These are phyloP conservation scores for Drosophila pandora DNA, from an alignment of 1,140 invertebrate genomes.

Conservation along the genomic window DNA sequence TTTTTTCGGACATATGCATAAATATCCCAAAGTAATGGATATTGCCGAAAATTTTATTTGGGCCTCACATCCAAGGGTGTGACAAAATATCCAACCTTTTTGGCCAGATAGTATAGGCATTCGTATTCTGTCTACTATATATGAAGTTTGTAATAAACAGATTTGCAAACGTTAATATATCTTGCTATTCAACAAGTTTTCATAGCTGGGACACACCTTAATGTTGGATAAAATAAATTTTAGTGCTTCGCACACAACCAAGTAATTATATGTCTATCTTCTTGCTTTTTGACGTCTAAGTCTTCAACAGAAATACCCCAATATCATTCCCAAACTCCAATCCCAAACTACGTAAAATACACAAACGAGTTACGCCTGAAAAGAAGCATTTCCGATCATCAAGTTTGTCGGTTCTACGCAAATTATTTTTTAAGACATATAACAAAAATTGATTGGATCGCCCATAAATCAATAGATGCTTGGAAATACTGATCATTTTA, in stretches of 20 bases:
- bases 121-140: not conserved
- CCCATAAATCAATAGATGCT: conserved; percentile 1
- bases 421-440: not conserved
- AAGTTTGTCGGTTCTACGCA: not conserved
- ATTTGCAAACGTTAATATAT: conserved; percentile 1
- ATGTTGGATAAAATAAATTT: conserved; percentile 11
- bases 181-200: conserved; percentile 18
- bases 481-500: not conserved
- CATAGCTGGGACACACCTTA: conserved; percentile 22
- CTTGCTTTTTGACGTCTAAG: not conserved
- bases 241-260: conserved; percentile 1
- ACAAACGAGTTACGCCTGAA: not conserved
- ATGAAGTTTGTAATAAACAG: conserved; percentile 1
- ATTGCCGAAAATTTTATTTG: conserved; percentile 1
- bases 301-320: not conserved
- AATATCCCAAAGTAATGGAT: conserved; percentile 12
- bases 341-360: not conserved
- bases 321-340: not conserved
- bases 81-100: conserved; percentile 23
- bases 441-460: conserved; percentile 5
- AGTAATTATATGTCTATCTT: conserved; percentile 19
- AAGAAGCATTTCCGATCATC: not conserved
- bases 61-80: conserved; percentile 28
- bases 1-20: conserved; percentile 6
- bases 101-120: not conserved